Evolutionary conservation across 2,113 vertebrate species (phyloP), one percentile per base, ranked within the genome.

Genomic region (Zingel zingel): DNA sequence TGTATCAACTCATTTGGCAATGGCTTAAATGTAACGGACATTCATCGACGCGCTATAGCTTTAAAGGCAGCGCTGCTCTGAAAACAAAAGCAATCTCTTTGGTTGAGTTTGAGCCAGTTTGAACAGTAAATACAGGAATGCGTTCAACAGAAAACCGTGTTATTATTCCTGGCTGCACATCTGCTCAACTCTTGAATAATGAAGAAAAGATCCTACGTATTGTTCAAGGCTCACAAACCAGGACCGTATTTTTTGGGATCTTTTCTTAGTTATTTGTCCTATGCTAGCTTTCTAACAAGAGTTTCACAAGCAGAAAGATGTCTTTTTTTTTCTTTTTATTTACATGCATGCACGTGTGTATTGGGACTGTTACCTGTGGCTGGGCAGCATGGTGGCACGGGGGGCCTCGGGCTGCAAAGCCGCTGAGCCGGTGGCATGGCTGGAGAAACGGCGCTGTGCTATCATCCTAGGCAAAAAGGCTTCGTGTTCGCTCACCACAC

Each of bases 401-500:
- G 97, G 96, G 72, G 95, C 94, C 83, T 98, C 97, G 36, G 97
- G 93, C 91, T 97, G 97, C 90, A 94, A 94, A 90, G 96, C 86
- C 13, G 96, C 96, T 15, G 96, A 86, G 86, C 97, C 97, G 39
- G 98, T 98, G 94, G 97, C 95, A 67, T 99, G 98, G 93, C 97
- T 99, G 95, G 98, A 99, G 95, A 99, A 98, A 7, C 97, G 94
- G 30, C 98, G 96, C 92, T 98, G 97, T 63, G 97, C 95, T 81
- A 97, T 95, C 92, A 96, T 82, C 36, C 96, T 95, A 88, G 97
- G 96, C 84, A 99, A 94, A 95, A 97, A 98, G 81, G 97, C 96
- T 94, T 99, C 98, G 5, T 99, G 98, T 90, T 99, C 98, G 94
- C 98, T 99, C 96, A 99, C 97, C 95, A 99, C 97, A 86, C 98